These are phyloP conservation scores for Streptopelia turtur DNA, from an alignment of 2,797 vertebrate genomes.

Conservation along the genomic window DNA sequence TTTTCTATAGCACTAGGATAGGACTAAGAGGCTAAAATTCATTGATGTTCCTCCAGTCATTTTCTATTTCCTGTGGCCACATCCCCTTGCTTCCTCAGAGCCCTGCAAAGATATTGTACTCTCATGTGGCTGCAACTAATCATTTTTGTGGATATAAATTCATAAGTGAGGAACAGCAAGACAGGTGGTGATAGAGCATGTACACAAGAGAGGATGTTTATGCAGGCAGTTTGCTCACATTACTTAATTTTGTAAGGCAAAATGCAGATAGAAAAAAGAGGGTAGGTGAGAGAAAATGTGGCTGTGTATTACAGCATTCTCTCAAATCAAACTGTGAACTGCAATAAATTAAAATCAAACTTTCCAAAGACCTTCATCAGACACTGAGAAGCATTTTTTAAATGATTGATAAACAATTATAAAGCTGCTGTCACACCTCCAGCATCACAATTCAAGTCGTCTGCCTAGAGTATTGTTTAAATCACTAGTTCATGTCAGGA, in stretches of 20 bases:
- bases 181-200: not conserved
- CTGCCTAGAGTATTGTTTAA: not conserved
- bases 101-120: not conserved
- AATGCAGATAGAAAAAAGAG: not conserved
- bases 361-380: conserved; percentile 41
- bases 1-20: not conserved
- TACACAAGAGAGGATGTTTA: not conserved
- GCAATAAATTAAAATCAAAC: conserved; percentile 35
- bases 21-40: not conserved
- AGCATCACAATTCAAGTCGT: conserved; percentile 15
- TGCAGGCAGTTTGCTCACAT: not conserved
- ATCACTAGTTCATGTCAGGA: not conserved
- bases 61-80: not conserved
- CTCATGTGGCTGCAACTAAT: not conserved
- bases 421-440: conserved; percentile 13
- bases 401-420: conserved; percentile 58
- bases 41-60: not conserved
- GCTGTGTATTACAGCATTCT: not conserved
- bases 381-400: not conserved
- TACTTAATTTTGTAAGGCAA: conserved; percentile 25
- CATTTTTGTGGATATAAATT: not conserved
- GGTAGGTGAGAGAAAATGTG: not conserved
- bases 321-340: not conserved
- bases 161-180: not conserved
- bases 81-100: not conserved